Conservation (phyloP, 2,888 invertebrate genomes). For the Ophioninae sp. region DNA sequence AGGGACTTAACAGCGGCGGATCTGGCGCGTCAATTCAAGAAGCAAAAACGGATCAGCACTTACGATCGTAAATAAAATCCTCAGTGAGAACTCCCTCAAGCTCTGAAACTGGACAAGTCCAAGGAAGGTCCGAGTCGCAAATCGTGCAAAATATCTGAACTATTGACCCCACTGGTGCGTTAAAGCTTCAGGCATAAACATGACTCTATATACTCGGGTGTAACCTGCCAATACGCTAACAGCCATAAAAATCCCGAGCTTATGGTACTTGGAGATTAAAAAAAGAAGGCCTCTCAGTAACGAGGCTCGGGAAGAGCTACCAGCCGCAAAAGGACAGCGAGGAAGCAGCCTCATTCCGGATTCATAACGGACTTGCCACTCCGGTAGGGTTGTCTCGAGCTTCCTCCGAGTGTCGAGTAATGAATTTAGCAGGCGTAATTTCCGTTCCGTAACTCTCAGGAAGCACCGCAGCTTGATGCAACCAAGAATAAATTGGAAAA, state of each 20-base stretch:
- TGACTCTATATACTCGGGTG: constrained; percentile 54
- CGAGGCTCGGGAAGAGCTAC: constrained; percentile 9
- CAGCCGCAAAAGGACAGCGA: constrained; percentile 6
- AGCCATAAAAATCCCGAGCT: constrained; percentile 62
- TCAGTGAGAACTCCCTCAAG: background rate
- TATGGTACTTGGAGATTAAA: constrained; percentile 35
- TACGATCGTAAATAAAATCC: background rate
- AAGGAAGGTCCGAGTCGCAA: background rate
- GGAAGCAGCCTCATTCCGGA: constrained; percentile 10
- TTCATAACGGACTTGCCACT: constrained; percentile 17
- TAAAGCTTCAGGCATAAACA: constrained; percentile 52
- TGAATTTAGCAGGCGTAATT: constrained; percentile 68
- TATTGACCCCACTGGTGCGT: background rate
- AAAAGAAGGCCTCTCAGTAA: background rate
- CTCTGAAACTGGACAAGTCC: background rate
- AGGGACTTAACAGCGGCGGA: background rate
- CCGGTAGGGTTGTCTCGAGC: constrained; percentile 28
- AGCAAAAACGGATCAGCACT: background rate
- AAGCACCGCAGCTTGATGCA: constrained; percentile 73
- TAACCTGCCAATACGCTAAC: constrained; percentile 50
- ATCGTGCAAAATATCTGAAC: background rate
- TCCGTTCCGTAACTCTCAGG: constrained; percentile 29
- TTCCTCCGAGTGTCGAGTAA: constrained; percentile 61
- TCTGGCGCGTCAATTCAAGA: background rate
- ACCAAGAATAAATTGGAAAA: constrained; percentile 74